Base-by-base conservation (phyloP, 1,140 invertebrate species). In the Hesperophylax magnus region DNA sequence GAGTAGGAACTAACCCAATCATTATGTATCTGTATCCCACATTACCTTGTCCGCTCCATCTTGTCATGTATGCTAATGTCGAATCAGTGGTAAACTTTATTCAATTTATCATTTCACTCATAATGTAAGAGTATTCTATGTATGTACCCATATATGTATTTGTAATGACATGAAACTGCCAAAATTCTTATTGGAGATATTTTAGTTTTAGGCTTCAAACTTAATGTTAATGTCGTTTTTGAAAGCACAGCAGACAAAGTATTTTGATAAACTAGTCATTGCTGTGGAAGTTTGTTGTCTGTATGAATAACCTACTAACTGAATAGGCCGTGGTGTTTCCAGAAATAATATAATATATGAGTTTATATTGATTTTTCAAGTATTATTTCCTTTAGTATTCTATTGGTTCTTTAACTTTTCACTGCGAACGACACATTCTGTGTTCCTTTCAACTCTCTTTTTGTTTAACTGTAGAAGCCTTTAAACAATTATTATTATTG, bases 151-250 rank as follows among this genome's bases (percentile, higher is more conserved):
- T 53, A 72, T 20, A 20, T 53, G 53, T 20, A 72, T 72, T 53
- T 72, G 53, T 60, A 76, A 60, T 60, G 31, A 79, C 65, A 79
- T 58, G 52, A 81, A 81, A 81, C 79, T 81, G 79, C 79, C 79
- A 81, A 81, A 81, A 77, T 81, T 81, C 52, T 77, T 81, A 81
- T 69, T 69, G 54, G 53, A 65, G 63, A 76, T 77, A 65, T 69
- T 77, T 22, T 81, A 81, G 74, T 60, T 77, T 77, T 69, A 81
- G 74, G 74, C 75, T 77, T 81, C 79, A 69, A 81, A 81, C 61
- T 81, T 69, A 77, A 81, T 56, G 27, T 65, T 27, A 75, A 80
- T 76, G 18, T 76, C 34, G 69, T 72, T 52, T 75, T 9, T 53
- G 17, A 47, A 39, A 53, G 76, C 52, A 60, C 79, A 81, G 54